These are phyloP conservation scores for Myocastor coypus DNA, from an alignment of 2,113 vertebrate species.

Conservation along the genomic window DNA sequence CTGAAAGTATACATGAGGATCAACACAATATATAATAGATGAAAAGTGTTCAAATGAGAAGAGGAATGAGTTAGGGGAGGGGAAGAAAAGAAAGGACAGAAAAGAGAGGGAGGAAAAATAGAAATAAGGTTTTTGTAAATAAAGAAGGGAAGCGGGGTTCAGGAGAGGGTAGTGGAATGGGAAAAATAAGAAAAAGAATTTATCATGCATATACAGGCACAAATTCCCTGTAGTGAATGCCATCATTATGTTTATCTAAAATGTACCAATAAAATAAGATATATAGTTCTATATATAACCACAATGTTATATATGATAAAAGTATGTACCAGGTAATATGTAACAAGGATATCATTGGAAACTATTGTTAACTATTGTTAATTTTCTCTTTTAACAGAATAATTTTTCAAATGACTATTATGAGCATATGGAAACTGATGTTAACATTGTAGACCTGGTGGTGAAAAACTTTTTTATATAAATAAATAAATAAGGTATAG, in stretches of 20 bases:
- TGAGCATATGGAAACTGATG: background rate
- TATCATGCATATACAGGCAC: background rate
- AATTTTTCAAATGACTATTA: background rate
- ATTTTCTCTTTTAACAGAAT: constrained; percentile 13
- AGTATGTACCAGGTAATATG: background rate
- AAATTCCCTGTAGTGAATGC: background rate
- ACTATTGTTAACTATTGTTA: background rate
- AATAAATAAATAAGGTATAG: too few relatives aligned
- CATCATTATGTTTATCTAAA: background rate
- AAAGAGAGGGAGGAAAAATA: background rate
- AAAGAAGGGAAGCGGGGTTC: background rate
- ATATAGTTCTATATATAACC: background rate
- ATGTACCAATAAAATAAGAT: background rate
- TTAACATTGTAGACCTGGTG: background rate
- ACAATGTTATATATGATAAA: background rate
- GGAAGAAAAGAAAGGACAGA: background rate
- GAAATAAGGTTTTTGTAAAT: background rate
- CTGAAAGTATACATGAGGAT: background rate
- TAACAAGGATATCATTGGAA: background rate
- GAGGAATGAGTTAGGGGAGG: background rate
- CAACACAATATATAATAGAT: background rate
- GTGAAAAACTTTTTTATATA: background rate
- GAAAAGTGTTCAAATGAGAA: background rate
- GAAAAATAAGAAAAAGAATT: background rate
- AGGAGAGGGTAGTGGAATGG: background rate